A percentile compares a stretch with the other conserved stretches of the same genome.
Conservation (phyloP, 1,140 invertebrate genomes). For the Sycophila sp. region DNA sequence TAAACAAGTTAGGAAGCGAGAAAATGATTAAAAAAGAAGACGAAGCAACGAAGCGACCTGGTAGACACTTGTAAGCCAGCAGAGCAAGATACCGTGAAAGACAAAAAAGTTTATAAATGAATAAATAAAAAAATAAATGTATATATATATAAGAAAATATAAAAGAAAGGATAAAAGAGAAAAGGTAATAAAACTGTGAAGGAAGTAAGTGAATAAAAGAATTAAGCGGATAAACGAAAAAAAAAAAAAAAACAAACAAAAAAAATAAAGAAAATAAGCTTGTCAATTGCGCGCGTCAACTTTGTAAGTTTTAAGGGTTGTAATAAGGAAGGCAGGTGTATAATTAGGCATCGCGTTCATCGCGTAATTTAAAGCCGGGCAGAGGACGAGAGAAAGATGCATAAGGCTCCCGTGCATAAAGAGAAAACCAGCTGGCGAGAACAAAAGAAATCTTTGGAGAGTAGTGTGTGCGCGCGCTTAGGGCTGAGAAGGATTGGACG, state of each 20-base stretch:
- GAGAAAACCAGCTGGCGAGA: background rate
- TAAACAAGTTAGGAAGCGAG: background rate
- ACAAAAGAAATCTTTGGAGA: slow-evolving; percentile 21
- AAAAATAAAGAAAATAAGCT: slow-evolving; percentile 43
- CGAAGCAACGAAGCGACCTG: slow-evolving; percentile 22
- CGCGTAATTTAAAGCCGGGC: background rate
- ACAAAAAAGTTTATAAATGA: background rate
- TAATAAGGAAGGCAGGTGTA: background rate
- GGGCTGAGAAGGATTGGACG: slow-evolving; percentile 17
- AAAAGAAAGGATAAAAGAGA: background rate
- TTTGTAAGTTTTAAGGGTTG: slow-evolving; percentile 41
- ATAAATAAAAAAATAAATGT: background rate
- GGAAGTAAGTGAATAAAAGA: no score
- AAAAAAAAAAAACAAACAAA: background rate
- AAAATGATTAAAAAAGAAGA: slow-evolving; percentile 8
- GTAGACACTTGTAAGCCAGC: slow-evolving; percentile 2
- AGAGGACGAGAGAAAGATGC: background rate
- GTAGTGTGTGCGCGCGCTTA: background rate
- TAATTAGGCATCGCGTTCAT: slow-evolving; percentile 22
- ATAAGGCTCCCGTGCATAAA: slow-evolving; percentile 3
- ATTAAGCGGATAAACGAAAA: background rate
- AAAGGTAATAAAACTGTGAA: background rate
- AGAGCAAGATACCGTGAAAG: background rate
- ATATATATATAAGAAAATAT: background rate
- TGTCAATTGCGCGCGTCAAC: slow-evolving; percentile 57